These are phyloP conservation scores for Dicyema japonicum DNA, from an alignment of 1,140 invertebrate species.

Conservation along the genomic window DNA sequence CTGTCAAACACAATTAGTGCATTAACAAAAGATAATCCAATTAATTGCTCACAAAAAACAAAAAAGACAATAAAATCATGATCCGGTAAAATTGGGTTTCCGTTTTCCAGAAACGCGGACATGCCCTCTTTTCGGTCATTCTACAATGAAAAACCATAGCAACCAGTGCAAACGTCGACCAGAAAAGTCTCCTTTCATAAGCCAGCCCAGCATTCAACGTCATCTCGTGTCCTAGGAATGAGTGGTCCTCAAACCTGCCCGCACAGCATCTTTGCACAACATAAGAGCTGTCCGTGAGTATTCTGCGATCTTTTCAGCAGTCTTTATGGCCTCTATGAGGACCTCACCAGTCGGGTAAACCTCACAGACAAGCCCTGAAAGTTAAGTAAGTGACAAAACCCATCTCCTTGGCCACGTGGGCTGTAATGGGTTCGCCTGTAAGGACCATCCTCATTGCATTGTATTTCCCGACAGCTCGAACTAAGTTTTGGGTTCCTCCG, in stretches of 20 bases:
- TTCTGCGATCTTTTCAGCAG: constrained; percentile 63
- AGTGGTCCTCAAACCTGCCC: no score
- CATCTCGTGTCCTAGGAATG: no score
- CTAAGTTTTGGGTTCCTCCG: constrained; percentile 71
- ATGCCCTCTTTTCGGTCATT: constrained; percentile 20
- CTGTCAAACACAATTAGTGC: no score
- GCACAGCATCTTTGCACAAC: constrained; percentile 69
- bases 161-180: constrained; percentile 41
- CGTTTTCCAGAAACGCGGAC: constrained; percentile 20
- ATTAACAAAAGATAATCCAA: no score
- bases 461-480: constrained; percentile 62
- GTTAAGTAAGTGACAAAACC: no score
- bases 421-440: constrained; percentile 1
- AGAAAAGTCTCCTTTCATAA: constrained; percentile 47
- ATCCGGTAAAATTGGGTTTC: constrained; percentile 14
- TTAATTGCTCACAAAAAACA: no score
- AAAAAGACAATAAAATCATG: no score
- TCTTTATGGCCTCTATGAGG: constrained; percentile 43
- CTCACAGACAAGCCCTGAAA: constrained; percentile 64
- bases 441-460: constrained; percentile 69
- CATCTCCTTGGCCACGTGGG: no score
- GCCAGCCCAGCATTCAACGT: constrained; percentile 42
- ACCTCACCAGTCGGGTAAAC: constrained; percentile 56
- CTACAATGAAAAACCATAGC: constrained; percentile 6
- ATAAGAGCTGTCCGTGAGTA: constrained; percentile 51